These are phyloP conservation scores for Uloborus plumipes DNA, from an alignment of 2,888 invertebrate species.

Conservation along the genomic window DNA sequence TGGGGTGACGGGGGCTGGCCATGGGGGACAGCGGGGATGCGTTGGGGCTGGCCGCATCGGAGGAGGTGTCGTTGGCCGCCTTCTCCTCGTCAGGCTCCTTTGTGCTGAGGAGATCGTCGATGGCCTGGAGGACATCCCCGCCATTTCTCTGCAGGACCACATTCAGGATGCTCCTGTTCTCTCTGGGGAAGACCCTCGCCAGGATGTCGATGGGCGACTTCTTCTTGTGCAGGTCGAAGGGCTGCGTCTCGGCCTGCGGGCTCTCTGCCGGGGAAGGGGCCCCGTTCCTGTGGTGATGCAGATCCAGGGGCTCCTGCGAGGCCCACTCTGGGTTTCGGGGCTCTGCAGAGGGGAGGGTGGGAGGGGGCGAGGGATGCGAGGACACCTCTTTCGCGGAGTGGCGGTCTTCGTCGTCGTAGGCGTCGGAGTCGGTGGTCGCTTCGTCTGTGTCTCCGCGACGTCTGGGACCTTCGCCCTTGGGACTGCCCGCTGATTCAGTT, in stretches of 20 bases:
- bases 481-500: slow-evolving; percentile 23
- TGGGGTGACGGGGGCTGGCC: slow-evolving; percentile 21
- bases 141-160: slow-evolving; percentile 85
- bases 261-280: slow-evolving; percentile 20
- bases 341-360: slow-evolving; percentile 19
- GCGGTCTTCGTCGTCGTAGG: slow-evolving; percentile 46
- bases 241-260: slow-evolving; percentile 5
- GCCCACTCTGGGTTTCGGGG: slow-evolving; percentile 32
- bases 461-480: slow-evolving; percentile 27
- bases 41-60: slow-evolving; percentile 39
- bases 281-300: slow-evolving; percentile 53
- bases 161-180: slow-evolving; percentile 88
- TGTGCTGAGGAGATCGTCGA: slow-evolving; percentile 82
- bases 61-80: slow-evolving; percentile 31
- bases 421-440: slow-evolving; percentile 45
- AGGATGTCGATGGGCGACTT: slow-evolving; percentile 82
- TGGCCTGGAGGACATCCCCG: slow-evolving; percentile 91
- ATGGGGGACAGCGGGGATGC: slow-evolving; percentile 30
- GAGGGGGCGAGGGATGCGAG: neutral
- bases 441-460: slow-evolving; percentile 41
- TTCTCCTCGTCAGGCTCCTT: slow-evolving; percentile 48
- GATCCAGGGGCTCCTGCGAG: slow-evolving; percentile 49
- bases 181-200: slow-evolving; percentile 88
- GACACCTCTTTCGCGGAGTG: slow-evolving; percentile 23
- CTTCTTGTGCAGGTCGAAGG: slow-evolving; percentile 51